Evolutionary conservation across 1,140 invertebrate species (phyloP).

Genomic region (Spodoptera litura): DNA sequence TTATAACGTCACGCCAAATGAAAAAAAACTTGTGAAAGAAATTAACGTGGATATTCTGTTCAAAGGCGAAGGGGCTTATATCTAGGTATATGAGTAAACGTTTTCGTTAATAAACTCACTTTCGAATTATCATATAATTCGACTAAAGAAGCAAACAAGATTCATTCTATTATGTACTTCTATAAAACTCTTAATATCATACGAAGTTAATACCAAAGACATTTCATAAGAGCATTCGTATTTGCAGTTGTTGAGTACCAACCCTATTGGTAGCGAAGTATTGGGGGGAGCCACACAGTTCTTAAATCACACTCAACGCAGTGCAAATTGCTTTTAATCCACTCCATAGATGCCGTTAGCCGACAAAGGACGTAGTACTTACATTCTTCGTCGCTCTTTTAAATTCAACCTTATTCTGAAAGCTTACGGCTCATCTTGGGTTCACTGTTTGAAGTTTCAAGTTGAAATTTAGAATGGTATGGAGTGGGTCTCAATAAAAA

Average conservation of each 20-base stretch:
- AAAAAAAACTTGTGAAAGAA: no score
- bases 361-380: conserved; percentile 61
- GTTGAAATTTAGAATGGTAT: conserved; percentile 64
- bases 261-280: conserved; percentile 35
- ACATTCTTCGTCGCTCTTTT: conserved; percentile 21
- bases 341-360: conserved; percentile 71
- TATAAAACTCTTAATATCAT: not conserved
- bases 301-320: conserved; percentile 67
- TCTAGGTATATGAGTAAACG: no score
- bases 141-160: not conserved
- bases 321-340: conserved; percentile 81
- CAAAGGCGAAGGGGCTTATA: no score
- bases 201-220: conserved; percentile 21
- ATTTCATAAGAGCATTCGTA: conserved; percentile 28
- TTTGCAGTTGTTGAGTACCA: conserved; percentile 31
- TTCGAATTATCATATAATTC: no score
- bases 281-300: conserved; percentile 45
- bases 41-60: no score
- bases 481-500: conserved; percentile 63
- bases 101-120: not conserved
- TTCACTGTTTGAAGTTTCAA: conserved; percentile 43
- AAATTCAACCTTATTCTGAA: conserved; percentile 43
- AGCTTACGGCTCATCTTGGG: conserved; percentile 40
- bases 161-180: not conserved
- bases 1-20: no score